These are phyloP conservation scores for Meda fulgida DNA, from an alignment of 2,797 vertebrate genomes.

Conservation along the genomic window DNA sequence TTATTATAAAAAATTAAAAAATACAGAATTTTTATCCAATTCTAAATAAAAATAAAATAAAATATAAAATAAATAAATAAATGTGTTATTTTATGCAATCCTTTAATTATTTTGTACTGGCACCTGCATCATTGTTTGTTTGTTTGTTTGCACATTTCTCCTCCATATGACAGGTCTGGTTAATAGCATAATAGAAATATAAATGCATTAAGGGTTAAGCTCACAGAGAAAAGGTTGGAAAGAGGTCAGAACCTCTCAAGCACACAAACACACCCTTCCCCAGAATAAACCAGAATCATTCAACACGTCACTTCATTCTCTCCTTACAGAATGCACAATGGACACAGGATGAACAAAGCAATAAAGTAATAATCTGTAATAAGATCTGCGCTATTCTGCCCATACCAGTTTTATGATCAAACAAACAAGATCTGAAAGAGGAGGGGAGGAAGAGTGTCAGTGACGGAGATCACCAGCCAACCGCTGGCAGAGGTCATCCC, in stretches of 20 bases:
- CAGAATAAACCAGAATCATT: neutral
- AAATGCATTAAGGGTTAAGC: neutral
- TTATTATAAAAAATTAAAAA: too few relatives aligned
- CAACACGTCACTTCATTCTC: neutral
- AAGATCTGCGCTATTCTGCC: conserved; percentile 14
- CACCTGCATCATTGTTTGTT: neutral
- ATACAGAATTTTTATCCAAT: too few relatives aligned
- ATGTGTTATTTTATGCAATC: neutral
- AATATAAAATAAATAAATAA: neutral
- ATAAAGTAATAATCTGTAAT: conserved; percentile 18
- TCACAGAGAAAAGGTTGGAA: conserved; percentile 10
- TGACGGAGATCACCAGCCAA: conserved; percentile 65
- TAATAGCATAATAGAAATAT: neutral
- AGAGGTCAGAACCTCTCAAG: neutral
- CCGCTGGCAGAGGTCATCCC: conserved; percentile 52
- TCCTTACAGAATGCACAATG: neutral
- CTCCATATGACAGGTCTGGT: neutral
- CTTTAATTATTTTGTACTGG: neutral
- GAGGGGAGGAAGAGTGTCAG: conserved; percentile 54
- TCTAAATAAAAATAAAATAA: too few relatives aligned
- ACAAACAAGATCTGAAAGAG: conserved; percentile 33
- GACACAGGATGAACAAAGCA: neutral
- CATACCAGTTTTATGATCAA: conserved; percentile 40
- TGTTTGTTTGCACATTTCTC: neutral
- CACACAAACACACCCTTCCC: neutral